A percentile compares a stretch with the other conserved stretches of the same genome.
phyloP scores from a whole-genome alignment of 2,113 vertebrate species.

The Ancistrus triradiatus region DNA sequence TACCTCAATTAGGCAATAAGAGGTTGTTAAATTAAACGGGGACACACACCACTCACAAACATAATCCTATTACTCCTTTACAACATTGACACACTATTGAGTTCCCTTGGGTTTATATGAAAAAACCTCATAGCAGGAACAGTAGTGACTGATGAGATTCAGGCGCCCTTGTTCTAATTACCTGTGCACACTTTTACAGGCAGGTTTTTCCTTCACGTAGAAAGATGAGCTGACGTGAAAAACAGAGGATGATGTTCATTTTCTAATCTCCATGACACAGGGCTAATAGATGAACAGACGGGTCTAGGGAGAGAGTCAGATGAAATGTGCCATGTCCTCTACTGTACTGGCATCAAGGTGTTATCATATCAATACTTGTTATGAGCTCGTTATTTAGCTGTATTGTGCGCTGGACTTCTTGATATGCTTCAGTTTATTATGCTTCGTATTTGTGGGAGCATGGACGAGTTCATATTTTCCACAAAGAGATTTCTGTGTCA shows the following conservation, averaged over 20 bases:
- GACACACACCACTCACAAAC: conserved; percentile 24
- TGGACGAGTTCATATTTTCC: conserved; percentile 33
- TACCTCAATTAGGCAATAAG: conserved; percentile 21
- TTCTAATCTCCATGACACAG: conserved; percentile 24
- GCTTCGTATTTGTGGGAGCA: conserved; percentile 12
- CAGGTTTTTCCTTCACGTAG: conserved; percentile 6
- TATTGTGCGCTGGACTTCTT: conserved; percentile 27
- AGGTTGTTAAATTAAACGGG: conserved; percentile 30
- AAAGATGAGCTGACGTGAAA: conserved; percentile 23
- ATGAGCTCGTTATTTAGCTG: conserved; percentile 35
- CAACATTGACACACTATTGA: conserved; percentile 40
- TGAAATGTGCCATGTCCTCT: conserved; percentile 20
- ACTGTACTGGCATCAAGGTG: conserved; percentile 30
- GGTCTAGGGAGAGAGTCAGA: background rate
- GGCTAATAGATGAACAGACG: conserved; percentile 31
- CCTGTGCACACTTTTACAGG: conserved; percentile 44
- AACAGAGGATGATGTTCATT: conserved; percentile 19
- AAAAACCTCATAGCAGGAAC: conserved; percentile 19
- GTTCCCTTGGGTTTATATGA: conserved; percentile 36
- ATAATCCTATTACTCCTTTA: conserved; percentile 49
- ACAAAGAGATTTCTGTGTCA: conserved; percentile 36
- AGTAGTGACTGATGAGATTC: conserved; percentile 43
- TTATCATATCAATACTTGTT: conserved; percentile 43
- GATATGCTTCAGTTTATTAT: conserved; percentile 15
- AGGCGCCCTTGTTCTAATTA: conserved; percentile 45